Conservation (phyloP, 2,113 vertebrate species). For the Rhegmatorhina hoffmannsi region DNA sequence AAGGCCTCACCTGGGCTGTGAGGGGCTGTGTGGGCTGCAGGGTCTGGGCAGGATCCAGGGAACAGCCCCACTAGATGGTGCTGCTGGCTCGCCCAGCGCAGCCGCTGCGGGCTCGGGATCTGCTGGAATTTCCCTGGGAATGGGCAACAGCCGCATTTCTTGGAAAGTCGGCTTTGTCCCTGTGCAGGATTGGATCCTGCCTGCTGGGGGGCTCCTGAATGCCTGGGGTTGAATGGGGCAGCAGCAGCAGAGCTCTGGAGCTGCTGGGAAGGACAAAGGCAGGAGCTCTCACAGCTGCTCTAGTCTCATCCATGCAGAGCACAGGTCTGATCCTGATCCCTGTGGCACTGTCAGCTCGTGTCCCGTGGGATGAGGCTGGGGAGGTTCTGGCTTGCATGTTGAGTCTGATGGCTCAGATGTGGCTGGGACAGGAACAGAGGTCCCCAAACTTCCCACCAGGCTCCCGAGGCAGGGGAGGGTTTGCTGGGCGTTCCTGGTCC, state of each 20-base stretch:
- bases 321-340: background rate
- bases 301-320: fast-evolving
- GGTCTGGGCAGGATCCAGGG: background rate
- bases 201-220: background rate
- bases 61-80: conserved; percentile 72
- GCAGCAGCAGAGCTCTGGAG: background rate
- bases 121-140: background rate
- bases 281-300: background rate
- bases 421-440: background rate
- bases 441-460: background rate
- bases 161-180: background rate
- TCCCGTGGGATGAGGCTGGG: fast-evolving
- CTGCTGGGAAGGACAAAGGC: background rate
- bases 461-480: background rate
- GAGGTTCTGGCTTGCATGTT: background rate
- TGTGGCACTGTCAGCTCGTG: background rate
- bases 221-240: fast-evolving
- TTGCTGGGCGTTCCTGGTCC: background rate
- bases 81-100: background rate
- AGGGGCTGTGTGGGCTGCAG: background rate
- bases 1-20: background rate
- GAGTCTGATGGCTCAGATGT: fast-evolving
- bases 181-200: fast-evolving
- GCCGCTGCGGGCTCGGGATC: background rate
- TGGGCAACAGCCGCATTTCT: background rate